A percentile compares a stretch with the other conserved stretches of the same genome.
These are phyloP conservation scores for Resseliella maxima DNA, from an alignment of 2,888 invertebrate genomes.

Conservation along the genomic window DNA sequence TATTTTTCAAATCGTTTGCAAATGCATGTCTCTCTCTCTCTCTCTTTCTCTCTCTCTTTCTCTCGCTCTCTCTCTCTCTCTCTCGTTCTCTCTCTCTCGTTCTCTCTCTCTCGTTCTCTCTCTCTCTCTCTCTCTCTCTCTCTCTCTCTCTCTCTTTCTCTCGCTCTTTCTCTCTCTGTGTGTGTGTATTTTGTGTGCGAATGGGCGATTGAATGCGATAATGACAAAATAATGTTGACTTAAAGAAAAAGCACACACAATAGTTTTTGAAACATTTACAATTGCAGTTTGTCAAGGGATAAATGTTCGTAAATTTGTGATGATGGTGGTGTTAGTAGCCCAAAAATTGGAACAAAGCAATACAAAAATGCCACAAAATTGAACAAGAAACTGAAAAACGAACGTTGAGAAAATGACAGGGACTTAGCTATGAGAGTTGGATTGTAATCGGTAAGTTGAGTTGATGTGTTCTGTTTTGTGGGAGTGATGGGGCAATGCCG, in stretches of 20 bases:
- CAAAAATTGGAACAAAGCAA: background rate
- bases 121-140: too few species aligned
- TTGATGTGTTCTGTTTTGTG: background rate
- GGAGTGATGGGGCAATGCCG: background rate
- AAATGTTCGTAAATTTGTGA: too few species aligned
- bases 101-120: too few species aligned
- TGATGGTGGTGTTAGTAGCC: too few species aligned
- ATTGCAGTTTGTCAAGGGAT: background rate
- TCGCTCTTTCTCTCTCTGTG: background rate
- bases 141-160: background rate
- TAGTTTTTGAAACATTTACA: conserved; percentile 23
- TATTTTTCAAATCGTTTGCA: too few species aligned
- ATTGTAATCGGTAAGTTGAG: background rate
- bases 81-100: too few species aligned
- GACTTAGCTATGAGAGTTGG: background rate
- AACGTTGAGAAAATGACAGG: background rate
- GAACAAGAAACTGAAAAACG: background rate
- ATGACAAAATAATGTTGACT: conserved; percentile 38
- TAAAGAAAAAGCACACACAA: conserved; percentile 2
- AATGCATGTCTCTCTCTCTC: too few species aligned
- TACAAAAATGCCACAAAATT: background rate
- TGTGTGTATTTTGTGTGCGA: background rate
- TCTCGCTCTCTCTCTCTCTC: too few species aligned
- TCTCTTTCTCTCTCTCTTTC: too few species aligned
- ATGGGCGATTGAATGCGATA: conserved; percentile 13